Evolutionary conservation across 1,140 invertebrate species (phyloP).

Genomic region (Drosophila biarmipes): DNA sequence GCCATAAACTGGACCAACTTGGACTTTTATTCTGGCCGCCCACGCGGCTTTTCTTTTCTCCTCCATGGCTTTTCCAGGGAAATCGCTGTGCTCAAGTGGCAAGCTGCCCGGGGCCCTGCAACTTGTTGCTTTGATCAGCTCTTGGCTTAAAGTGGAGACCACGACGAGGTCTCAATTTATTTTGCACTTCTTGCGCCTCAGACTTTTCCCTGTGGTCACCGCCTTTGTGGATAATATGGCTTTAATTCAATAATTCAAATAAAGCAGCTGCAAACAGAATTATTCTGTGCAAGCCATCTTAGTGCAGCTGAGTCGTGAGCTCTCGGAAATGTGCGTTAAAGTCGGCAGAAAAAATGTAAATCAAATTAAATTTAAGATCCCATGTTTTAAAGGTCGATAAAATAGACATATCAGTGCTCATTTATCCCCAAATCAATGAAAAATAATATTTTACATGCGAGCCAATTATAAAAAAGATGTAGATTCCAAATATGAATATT

Average conservation of each 20-base stretch:
- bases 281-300: background rate
- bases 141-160: slow-evolving; percentile 8
- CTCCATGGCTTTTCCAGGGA: slow-evolving; percentile 18
- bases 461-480: background rate
- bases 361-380: too few relatives aligned
- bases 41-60: slow-evolving; percentile 24
- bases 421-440: background rate
- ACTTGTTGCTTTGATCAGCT: slow-evolving; percentile 54
- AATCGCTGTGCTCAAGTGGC: slow-evolving; percentile 37
- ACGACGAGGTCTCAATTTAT: slow-evolving; percentile 19
- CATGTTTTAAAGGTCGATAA: too few relatives aligned
- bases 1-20: slow-evolving; percentile 26
- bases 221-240: slow-evolving; percentile 5
- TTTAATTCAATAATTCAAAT: slow-evolving; percentile 22
- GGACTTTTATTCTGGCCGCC: slow-evolving; percentile 25
- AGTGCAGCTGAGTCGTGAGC: background rate
- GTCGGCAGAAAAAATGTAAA: background rate
- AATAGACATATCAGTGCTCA: background rate
- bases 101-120: slow-evolving; percentile 13
- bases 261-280: slow-evolving; percentile 8
- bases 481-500: background rate
- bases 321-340: background rate
- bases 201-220: background rate
- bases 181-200: slow-evolving; percentile 15
- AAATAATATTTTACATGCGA: background rate